Conservation (phyloP, 1,140 invertebrate genomes). For the Drosophila ercepeae region DNA sequence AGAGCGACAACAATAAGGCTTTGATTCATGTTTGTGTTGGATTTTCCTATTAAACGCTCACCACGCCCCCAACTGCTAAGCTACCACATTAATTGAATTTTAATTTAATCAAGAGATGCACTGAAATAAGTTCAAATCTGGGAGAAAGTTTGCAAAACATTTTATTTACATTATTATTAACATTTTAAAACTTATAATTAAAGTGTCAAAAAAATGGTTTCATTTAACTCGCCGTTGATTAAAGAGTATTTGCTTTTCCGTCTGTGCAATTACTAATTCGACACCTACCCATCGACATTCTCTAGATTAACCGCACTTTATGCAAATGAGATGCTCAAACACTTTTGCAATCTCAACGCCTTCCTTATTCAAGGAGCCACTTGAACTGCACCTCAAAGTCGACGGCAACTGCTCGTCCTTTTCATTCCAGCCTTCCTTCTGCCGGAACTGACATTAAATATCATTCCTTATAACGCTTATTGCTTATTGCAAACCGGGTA, state of each 20-base stretch:
- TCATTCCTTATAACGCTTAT: slow-evolving; percentile 75
- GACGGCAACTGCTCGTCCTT: not conserved
- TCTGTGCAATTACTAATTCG: slow-evolving; percentile 21
- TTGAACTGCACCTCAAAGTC: slow-evolving; percentile 48
- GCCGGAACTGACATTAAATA: slow-evolving; percentile 65
- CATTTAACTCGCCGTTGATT: no score
- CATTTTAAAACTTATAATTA: not conserved
- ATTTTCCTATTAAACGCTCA: slow-evolving; percentile 43
- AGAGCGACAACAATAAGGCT: slow-evolving; percentile 44
- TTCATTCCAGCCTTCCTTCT: slow-evolving; percentile 5
- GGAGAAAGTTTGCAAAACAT: no score
- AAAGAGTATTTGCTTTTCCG: not conserved
- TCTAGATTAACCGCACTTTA: slow-evolving; percentile 36
- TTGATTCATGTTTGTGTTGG: slow-evolving; percentile 61
- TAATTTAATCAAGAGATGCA: slow-evolving; percentile 40
- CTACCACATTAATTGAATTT: slow-evolving; percentile 62
- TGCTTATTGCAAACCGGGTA: slow-evolving; percentile 63
- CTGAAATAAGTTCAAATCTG: not conserved
- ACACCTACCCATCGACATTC: slow-evolving; percentile 13
- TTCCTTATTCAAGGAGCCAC: slow-evolving; percentile 34
- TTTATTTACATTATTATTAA: no score
- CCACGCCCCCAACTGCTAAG: slow-evolving; percentile 26
- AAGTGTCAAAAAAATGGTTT: not conserved
- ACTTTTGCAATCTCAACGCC: slow-evolving; percentile 43
- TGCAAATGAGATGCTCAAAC: slow-evolving; percentile 32